Conservation (phyloP, 2,113 vertebrate species). For the Columbina picui region DNA sequence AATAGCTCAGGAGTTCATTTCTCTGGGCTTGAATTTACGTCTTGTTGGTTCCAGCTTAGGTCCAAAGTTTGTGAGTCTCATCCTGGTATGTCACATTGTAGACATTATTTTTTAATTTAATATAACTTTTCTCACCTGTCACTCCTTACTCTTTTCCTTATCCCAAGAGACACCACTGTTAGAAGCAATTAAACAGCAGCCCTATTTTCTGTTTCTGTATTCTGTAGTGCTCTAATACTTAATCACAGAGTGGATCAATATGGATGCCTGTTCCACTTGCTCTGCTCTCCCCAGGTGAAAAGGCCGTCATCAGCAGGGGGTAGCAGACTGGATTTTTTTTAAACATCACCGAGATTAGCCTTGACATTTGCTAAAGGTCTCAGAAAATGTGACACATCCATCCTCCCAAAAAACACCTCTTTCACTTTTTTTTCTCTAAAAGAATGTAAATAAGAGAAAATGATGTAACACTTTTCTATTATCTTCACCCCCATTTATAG, state of each 20-base stretch:
- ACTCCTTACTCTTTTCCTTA: background rate
- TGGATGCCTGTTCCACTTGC: background rate
- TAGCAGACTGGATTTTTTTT: background rate
- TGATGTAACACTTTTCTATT: background rate
- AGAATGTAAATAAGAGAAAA: background rate
- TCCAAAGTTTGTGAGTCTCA: background rate
- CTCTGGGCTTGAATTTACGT: background rate
- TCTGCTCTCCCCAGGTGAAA: background rate
- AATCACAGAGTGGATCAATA: background rate
- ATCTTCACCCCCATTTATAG: background rate
- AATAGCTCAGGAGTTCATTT: background rate
- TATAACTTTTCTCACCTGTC: background rate
- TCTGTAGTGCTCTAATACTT: background rate
- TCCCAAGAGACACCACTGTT: background rate
- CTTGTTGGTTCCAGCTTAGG: background rate
- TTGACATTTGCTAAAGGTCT: background rate
- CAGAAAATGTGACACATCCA: background rate
- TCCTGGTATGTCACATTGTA: background rate
- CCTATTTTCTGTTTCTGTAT: background rate
- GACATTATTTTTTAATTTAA: background rate
- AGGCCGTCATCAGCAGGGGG: background rate
- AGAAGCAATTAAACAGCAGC: slow-evolving; percentile 9
- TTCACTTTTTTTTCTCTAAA: background rate
- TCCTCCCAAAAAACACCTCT: background rate
- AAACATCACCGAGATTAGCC: background rate